Evolutionary conservation across 2,797 vertebrate species (phyloP).

Genomic region (Mormyrops boulengeri): DNA sequence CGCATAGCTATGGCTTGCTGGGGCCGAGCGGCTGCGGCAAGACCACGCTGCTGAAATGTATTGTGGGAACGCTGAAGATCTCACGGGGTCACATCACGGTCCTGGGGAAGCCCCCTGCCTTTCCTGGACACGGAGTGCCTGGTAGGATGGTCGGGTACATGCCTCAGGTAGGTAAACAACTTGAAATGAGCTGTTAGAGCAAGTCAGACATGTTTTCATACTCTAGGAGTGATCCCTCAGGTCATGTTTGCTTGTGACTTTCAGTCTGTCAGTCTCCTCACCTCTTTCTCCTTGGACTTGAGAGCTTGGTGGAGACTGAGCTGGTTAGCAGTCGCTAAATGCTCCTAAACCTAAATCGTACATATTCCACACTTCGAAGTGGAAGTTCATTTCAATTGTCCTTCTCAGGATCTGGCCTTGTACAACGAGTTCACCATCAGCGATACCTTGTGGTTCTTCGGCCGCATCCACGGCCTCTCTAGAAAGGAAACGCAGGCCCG

Average conservation of each 20-base stretch:
- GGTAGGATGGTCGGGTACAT: slow-evolving; percentile 73
- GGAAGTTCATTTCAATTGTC: background rate
- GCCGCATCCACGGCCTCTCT: slow-evolving; percentile 63
- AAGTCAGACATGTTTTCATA: background rate
- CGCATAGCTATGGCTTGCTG: slow-evolving; percentile 62
- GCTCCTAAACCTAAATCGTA: background rate
- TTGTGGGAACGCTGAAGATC: slow-evolving; percentile 70
- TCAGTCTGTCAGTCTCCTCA: background rate
- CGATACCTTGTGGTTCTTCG: slow-evolving; percentile 65
- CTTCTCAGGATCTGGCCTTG: slow-evolving; percentile 61
- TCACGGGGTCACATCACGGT: slow-evolving; percentile 63
- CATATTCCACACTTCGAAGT: background rate
- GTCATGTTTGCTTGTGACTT: background rate
- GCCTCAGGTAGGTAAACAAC: slow-evolving; percentile 59
- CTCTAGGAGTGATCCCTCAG: background rate
- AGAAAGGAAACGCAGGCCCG: slow-evolving; percentile 57
- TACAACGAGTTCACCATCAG: slow-evolving; percentile 73
- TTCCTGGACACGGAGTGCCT: slow-evolving; percentile 65
- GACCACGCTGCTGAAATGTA: slow-evolving; percentile 69
- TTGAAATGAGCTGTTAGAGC: background rate
- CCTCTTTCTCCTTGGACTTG: background rate
- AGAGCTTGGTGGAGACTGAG: background rate
- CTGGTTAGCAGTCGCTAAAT: background rate
- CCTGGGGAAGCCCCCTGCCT: slow-evolving; percentile 65
- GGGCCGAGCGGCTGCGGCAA: slow-evolving; percentile 73